Percentiles rank a stretch among this genome's conserved stretches.
These are phyloP conservation scores for Steinernema hermaphroditum DNA, from an alignment of 2,888 invertebrate species.

Conservation along the genomic window DNA sequence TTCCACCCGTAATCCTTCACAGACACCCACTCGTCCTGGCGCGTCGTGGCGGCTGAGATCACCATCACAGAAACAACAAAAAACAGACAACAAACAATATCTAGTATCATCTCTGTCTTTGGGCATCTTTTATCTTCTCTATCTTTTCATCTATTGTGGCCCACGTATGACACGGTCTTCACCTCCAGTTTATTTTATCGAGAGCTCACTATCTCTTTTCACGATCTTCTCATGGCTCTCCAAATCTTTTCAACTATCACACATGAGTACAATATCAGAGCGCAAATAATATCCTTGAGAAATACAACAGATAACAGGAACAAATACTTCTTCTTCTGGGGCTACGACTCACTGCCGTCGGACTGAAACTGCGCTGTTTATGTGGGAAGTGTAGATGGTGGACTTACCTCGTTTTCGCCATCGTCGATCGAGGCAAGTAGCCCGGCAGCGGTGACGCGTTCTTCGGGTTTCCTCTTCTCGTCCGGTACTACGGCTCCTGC, in stretches of 20 bases:
- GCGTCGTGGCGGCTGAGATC: no score
- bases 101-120: neutral
- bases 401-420: slow-evolving; percentile 34
- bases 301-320: neutral
- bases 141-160: neutral
- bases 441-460: slow-evolving; percentile 41
- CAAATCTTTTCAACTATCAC: neutral
- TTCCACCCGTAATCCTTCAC: no score
- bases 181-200: slow-evolving; percentile 3
- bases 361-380: neutral
- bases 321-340: neutral
- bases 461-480: slow-evolving; percentile 39
- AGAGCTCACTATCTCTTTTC: neutral
- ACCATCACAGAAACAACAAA: neutral
- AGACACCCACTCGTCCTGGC: no score
- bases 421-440: slow-evolving; percentile 38
- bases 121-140: slow-evolving; percentile 15
- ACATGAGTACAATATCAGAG: neutral
- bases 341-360: neutral
- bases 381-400: no score
- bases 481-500: slow-evolving; percentile 36
- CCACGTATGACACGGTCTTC: neutral
- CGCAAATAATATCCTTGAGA: neutral
- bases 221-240: neutral
- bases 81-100: slow-evolving; percentile 12